phyloP scores from a whole-genome alignment of 1,140 invertebrate species.

The Nasonia longicornis region DNA sequence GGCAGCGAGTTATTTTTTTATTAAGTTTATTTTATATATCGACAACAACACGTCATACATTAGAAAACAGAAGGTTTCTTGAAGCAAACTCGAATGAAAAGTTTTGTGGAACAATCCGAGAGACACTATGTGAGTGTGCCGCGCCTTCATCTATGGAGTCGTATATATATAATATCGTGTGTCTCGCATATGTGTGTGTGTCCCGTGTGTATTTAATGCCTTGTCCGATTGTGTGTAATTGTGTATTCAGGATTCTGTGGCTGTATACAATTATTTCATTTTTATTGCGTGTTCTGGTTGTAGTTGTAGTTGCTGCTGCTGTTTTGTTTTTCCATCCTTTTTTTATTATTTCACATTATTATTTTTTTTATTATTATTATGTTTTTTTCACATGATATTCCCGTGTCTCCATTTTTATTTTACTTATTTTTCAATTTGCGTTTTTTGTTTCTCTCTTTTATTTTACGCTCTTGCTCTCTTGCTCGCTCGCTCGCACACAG shows the following conservation, averaged over 20 bases:
- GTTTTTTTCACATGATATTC: conserved; percentile 60
- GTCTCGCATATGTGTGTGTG: conserved; percentile 60
- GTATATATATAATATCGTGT: conserved; percentile 70
- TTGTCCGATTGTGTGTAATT: conserved; percentile 52
- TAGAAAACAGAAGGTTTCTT: conserved; percentile 72
- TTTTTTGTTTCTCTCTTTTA: conserved; percentile 48
- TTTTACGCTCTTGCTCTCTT: conserved; percentile 47
- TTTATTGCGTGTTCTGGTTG: conserved; percentile 50
- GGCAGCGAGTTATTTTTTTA: conserved; percentile 63
- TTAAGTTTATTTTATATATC: conserved; percentile 72
- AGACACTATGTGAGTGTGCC: conserved; percentile 71
- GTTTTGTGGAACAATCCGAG: conserved; percentile 71
- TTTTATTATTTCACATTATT: conserved; percentile 48
- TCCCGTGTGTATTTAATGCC: conserved; percentile 51
- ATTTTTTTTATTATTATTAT: conserved; percentile 37
- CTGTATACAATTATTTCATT: conserved; percentile 51
- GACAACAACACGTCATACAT: conserved; percentile 72
- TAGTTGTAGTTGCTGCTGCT: conserved; percentile 30
- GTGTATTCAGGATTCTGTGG: conserved; percentile 50
- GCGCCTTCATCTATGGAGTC: conserved; percentile 71
- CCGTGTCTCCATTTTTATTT: conserved; percentile 57
- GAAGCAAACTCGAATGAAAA: conserved; percentile 72
- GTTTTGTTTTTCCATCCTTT: conserved; percentile 45
- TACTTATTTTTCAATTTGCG: conserved; percentile 45
- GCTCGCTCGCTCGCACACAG: conserved; percentile 45